Evolutionary conservation across 2,113 vertebrate genomes (phyloP).

Genomic region (Takifugu flavidus): DNA sequence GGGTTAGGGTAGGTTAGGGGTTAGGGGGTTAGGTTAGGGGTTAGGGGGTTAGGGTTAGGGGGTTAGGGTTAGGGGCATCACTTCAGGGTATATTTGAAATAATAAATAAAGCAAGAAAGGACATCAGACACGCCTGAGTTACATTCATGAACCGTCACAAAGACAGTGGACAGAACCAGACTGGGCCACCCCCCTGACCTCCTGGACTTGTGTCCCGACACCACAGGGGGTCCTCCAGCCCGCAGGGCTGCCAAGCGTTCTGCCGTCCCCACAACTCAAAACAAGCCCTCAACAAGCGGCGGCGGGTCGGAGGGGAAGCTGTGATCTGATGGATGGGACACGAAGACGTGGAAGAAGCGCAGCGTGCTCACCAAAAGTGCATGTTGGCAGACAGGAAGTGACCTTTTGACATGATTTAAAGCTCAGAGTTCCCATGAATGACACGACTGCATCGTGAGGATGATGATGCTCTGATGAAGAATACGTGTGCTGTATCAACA

Average conservation of each 20-base stretch:
- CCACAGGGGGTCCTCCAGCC: too few species aligned
- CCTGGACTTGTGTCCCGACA: too few species aligned
- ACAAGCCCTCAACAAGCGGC: neutral
- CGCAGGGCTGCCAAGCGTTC: neutral
- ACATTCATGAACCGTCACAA: too few species aligned
- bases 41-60: too few species aligned
- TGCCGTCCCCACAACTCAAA: neutral
- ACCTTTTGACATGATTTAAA: slow-evolving; percentile 71
- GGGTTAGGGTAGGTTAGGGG: too few species aligned
- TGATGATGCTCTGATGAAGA: slow-evolving; percentile 59
- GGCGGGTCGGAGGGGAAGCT: slow-evolving; percentile 1
- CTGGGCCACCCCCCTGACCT: neutral
- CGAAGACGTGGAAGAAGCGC: slow-evolving; percentile 46
- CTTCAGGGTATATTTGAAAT: too few species aligned
- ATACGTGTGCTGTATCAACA: slow-evolving; percentile 65
- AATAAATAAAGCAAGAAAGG: too few species aligned
- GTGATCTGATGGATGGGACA: slow-evolving; percentile 26
- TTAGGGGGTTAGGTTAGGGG: too few species aligned
- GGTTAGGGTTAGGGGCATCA: too few species aligned
- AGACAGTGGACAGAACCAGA: neutral
- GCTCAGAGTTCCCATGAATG: slow-evolving; percentile 57
- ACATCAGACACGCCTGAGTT: too few species aligned
- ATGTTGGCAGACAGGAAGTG: slow-evolving; percentile 56
- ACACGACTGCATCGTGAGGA: slow-evolving; percentile 63
- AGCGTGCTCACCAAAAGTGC: slow-evolving; percentile 51